Conservation (phyloP, 2,113 vertebrate species). For the Speoplatyrhinus poulsoni region DNA sequence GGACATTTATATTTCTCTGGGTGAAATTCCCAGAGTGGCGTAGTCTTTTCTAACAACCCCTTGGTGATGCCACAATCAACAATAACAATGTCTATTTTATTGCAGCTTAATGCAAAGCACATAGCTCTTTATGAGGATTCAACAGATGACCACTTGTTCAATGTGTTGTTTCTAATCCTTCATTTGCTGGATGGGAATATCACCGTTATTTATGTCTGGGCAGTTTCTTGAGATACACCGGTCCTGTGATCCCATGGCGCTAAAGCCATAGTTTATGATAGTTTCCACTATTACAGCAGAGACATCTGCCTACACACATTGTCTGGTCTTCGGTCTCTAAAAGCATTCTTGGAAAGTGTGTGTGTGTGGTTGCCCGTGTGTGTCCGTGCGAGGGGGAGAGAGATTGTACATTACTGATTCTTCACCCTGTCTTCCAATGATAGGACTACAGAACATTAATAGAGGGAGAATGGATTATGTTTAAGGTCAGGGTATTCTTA, state of each 20-base stretch:
- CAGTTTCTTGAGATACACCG: slow-evolving; percentile 28
- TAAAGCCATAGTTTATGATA: slow-evolving; percentile 53
- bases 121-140: not conserved
- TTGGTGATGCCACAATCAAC: too few relatives aligned
- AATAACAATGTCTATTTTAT: slow-evolving; percentile 8
- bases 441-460: slow-evolving; percentile 44
- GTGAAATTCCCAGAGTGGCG: too few relatives aligned
- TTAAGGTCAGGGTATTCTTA: slow-evolving; percentile 73
- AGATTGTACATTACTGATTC: slow-evolving; percentile 12
- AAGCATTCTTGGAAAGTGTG: slow-evolving; percentile 70
- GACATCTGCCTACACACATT: slow-evolving; percentile 53
- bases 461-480: slow-evolving; percentile 54
- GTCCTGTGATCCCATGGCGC: slow-evolving; percentile 23
- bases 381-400: slow-evolving; percentile 20
- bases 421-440: slow-evolving; percentile 49
- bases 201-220: slow-evolving; percentile 34
- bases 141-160: slow-evolving; percentile 14
- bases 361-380: slow-evolving; percentile 27
- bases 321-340: slow-evolving; percentile 53
- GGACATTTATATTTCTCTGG: too few relatives aligned
- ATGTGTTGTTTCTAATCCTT: slow-evolving; percentile 17
- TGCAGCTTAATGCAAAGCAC: slow-evolving; percentile 1
- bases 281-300: slow-evolving; percentile 64
- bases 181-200: slow-evolving; percentile 25
- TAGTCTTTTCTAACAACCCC: too few relatives aligned